A percentile compares a stretch with the other conserved stretches of the same genome.
Evolutionary conservation across 2,888 invertebrate species (phyloP).

Genomic region (Prosapia bicincta): DNA sequence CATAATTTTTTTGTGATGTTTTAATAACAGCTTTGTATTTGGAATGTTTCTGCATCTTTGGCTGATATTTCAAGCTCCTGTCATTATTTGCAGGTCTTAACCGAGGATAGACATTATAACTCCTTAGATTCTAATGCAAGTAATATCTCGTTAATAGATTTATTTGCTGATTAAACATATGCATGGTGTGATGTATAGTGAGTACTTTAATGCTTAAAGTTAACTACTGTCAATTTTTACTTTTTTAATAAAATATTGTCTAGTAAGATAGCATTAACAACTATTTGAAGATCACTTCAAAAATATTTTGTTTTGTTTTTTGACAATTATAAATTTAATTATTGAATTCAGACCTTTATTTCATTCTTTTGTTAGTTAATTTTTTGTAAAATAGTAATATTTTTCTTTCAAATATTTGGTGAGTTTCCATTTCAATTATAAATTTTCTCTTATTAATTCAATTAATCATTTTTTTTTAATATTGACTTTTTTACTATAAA

Average conservation of each 20-base stretch:
- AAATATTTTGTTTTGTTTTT: neutral
- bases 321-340: too few species aligned
- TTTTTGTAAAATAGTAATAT: too few species aligned
- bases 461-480: too few species aligned
- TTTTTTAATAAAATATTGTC: neutral
- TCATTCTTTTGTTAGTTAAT: too few species aligned
- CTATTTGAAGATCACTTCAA: neutral
- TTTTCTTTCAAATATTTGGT: too few species aligned
- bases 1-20: too few species aligned
- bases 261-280: neutral
- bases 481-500: too few species aligned
- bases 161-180: conserved; percentile 11
- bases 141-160: conserved; percentile 14
- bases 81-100: conserved; percentile 37
- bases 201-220: neutral
- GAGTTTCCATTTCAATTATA: too few species aligned
- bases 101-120: conserved; percentile 30
- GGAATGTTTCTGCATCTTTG: neutral
- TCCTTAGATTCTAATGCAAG: neutral
- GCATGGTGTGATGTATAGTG: neutral
- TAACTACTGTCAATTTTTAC: neutral
- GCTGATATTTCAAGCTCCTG: neutral
- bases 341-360: too few species aligned
- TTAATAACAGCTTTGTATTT: neutral
- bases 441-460: too few species aligned